Percentiles rank a stretch among this genome's conserved stretches.
phyloP scores from a whole-genome alignment of 2,888 invertebrate genomes.

The Eumacrocentrus americanus region DNA sequence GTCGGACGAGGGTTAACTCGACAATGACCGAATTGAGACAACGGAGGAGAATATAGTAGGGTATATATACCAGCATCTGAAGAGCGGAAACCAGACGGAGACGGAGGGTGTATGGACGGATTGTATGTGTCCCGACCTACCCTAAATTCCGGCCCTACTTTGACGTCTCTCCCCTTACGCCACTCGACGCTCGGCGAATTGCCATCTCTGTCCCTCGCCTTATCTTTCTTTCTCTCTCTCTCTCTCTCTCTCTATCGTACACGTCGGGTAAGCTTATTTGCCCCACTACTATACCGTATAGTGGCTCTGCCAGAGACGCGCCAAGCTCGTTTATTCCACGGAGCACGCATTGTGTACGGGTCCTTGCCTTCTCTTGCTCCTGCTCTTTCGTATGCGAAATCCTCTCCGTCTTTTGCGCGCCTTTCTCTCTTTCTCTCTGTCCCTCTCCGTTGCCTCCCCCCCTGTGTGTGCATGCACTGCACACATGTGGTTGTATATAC shows the following conservation, averaged over 20 bases:
- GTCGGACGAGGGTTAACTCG: background rate
- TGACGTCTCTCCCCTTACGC: conserved; percentile 25
- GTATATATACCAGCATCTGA: background rate
- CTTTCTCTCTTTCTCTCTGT: conserved; percentile 21
- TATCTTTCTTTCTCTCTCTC: background rate
- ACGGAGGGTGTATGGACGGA: too few relatives aligned
- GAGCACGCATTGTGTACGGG: conserved; percentile 55
- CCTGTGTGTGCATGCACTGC: conserved; percentile 25
- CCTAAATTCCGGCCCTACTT: conserved; percentile 49
- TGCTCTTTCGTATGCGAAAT: conserved; percentile 50
- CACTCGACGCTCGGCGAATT: conserved; percentile 2
- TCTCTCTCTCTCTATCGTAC: conserved; percentile 7
- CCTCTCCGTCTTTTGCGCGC: conserved; percentile 22
- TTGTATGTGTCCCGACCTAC: conserved; percentile 45
- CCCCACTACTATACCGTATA: conserved; percentile 29
- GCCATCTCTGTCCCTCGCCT: conserved; percentile 21
- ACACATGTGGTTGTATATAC: conserved; percentile 23
- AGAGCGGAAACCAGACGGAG: conserved; percentile 7
- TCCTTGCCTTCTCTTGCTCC: conserved; percentile 50
- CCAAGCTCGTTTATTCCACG: conserved; percentile 51
- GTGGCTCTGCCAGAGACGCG: too few relatives aligned
- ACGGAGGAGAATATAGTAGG: conserved; percentile 14
- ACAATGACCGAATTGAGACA: conserved; percentile 17
- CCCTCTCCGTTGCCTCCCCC: conserved; percentile 17
- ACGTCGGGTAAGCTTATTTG: conserved; percentile 1